Base-by-base conservation (phyloP, 2,888 invertebrate species). In the Cosmia pyralina region DNA sequence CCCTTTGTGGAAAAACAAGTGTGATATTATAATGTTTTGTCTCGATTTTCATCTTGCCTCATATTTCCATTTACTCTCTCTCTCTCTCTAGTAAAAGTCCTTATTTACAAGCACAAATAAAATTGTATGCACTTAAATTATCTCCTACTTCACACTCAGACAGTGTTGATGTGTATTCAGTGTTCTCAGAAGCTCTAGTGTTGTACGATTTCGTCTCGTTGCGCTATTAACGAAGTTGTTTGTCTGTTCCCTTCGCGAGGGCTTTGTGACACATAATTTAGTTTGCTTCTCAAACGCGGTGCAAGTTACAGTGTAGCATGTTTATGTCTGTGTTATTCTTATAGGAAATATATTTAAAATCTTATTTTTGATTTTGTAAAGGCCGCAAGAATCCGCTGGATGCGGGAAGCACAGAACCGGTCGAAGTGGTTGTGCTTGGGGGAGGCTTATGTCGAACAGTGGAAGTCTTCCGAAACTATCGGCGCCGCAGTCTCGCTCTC, bases 191-290 rank as follows among this genome's bases (percentile, higher is more conserved):
- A 55, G 46, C 59, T 52, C 17, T 59, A 68, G 63, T 75, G 59
- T 52, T 81, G 60, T 69, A 81, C 81, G 57, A 69, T 69, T 55
- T 44, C 52, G 5, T 52, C 50, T 68, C 52, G 64, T 69, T 76
- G 46, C 52, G 34, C 69, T 65, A 76, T 77, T 81, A 75, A 74
- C 75, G 52, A 64, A 53, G 80, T 67, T 80, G 62, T 68, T 63
- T 75, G 44, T 64, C 59, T 68, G 60, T 62, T 50, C 52, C n/a
- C 69, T 66, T 44, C 52, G 58, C 41, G 28, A 34, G 60, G 11
- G 69, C 66, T 79, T 69, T 77, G 82, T 66, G 77, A 57, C 77
- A 66, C 22, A 53, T 82, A 81, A 81, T 69, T 69, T 79, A 48
- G 57, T 77, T 76, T 76, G 69, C 28, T 66, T 57, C 41, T 63